These are phyloP conservation scores for Ichneumoninae sp. DNA, from an alignment of 2,888 invertebrate genomes.

Conservation along the genomic window DNA sequence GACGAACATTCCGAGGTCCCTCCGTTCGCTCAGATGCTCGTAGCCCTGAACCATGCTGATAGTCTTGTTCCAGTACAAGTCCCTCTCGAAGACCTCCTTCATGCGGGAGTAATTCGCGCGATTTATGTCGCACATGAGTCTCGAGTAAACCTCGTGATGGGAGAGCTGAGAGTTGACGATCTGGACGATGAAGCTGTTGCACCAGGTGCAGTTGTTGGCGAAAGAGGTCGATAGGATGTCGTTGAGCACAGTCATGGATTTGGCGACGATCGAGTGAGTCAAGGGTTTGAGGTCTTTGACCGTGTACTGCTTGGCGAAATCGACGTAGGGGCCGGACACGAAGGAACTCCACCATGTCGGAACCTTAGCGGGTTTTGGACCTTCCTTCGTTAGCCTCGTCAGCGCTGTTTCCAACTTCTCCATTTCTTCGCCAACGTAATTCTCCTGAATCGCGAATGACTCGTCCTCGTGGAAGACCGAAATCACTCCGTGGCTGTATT, in stretches of 20 bases:
- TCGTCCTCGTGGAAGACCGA: constrained; percentile 20
- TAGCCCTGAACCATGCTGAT: constrained; percentile 82
- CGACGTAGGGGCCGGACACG: constrained; percentile 74
- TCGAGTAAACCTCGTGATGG: constrained; percentile 86
- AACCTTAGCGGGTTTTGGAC: constrained; percentile 70
- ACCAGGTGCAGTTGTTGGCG: constrained; percentile 84
- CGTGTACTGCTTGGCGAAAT: constrained; percentile 74
- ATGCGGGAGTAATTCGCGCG: constrained; percentile 83
- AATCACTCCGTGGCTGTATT: constrained; percentile 42
- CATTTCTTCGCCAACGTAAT: constrained; percentile 71
- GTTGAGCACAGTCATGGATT: constrained; percentile 66
- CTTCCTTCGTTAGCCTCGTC: constrained; percentile 70
- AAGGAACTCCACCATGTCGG: constrained; percentile 80
- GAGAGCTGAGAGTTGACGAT: constrained; percentile 86
- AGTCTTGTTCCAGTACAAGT: constrained; percentile 87
- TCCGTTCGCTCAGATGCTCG: constrained; percentile 71
- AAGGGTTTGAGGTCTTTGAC: constrained; percentile 73
- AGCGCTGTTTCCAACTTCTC: constrained; percentile 70
- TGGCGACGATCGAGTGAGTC: constrained; percentile 72
- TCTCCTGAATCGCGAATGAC: constrained; percentile 67
- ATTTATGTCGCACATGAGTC: constrained; percentile 85
- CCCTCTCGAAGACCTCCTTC: constrained; percentile 83
- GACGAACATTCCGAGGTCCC: constrained; percentile 71
- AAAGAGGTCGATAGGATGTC: constrained; percentile 65
- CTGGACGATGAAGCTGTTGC: constrained; percentile 85